phyloP scores from a whole-genome alignment of 2,888 invertebrate genomes.

The Ormyrus nitidulus region DNA sequence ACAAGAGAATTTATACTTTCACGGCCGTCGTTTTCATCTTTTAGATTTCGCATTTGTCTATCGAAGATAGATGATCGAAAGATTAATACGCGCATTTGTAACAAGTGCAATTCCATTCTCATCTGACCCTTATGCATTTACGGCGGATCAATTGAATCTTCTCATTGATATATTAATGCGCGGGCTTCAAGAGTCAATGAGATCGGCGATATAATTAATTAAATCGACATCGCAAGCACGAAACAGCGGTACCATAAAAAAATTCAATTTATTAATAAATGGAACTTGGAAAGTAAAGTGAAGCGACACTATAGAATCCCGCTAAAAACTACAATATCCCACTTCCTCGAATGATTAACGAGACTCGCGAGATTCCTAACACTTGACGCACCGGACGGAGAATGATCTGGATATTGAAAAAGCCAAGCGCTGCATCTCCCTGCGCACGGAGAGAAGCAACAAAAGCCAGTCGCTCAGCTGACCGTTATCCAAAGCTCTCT shows the following conservation, averaged over 20 bases:
- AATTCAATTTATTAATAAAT: too few relatives aligned
- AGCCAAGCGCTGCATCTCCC: too few relatives aligned
- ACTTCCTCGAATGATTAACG: too few relatives aligned
- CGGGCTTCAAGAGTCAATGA: not conserved
- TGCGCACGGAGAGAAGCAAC: too few relatives aligned
- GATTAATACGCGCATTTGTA: constrained; percentile 17
- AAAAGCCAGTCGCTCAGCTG: too few relatives aligned
- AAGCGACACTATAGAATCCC: too few relatives aligned
- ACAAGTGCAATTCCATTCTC: not conserved
- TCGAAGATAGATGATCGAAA: not conserved
- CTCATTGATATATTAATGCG: not conserved
- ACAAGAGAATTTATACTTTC: constrained; percentile 7
- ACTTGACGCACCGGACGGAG: too few relatives aligned
- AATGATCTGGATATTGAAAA: too few relatives aligned
- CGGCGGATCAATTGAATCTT: not conserved
- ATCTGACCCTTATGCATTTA: not conserved
- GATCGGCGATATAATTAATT: constrained; percentile 6
- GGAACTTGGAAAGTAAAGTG: too few relatives aligned
- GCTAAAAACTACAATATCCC: too few relatives aligned
- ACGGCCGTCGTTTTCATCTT: not conserved
- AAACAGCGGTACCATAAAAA: not conserved
- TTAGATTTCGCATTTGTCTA: constrained; percentile 1
- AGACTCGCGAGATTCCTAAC: too few relatives aligned
- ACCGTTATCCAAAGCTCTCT: too few relatives aligned
- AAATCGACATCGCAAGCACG: not conserved